A percentile compares a stretch with the other conserved stretches of the same genome.
Conservation (phyloP, 1,140 invertebrate genomes). For the Tetramorium simillimum region DNA sequence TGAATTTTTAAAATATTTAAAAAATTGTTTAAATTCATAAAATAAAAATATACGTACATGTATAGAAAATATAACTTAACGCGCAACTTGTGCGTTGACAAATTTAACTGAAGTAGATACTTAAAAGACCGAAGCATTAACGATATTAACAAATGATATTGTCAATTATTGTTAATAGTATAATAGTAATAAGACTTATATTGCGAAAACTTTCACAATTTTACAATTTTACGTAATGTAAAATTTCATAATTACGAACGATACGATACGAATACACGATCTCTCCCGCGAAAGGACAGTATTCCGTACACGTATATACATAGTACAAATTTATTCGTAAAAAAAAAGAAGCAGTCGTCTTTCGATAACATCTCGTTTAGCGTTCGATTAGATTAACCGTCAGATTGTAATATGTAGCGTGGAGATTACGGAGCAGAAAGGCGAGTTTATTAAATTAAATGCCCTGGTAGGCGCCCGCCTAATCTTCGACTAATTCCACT, state of each 20-base stretch:
- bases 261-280: too few relatives aligned
- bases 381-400: constrained; percentile 1
- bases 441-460: background rate
- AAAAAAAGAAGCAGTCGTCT: background rate
- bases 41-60: background rate
- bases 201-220: background rate
- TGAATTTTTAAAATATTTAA: background rate
- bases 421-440: background rate
- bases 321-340: background rate
- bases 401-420: background rate
- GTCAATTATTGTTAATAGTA: too few relatives aligned
- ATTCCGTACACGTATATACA: background rate
- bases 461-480: background rate
- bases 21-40: too few relatives aligned
- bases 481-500: background rate
- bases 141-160: too few relatives aligned
- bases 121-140: background rate
- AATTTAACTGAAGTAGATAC: background rate
- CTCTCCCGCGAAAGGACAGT: background rate
- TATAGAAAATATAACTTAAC: background rate
- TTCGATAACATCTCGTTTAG: background rate
- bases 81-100: background rate
- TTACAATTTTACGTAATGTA: background rate
- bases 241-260: too few relatives aligned
- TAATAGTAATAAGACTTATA: too few relatives aligned